phyloP scores from a whole-genome alignment of 1,140 invertebrate species.

The Cataglyphis hispanica region DNA sequence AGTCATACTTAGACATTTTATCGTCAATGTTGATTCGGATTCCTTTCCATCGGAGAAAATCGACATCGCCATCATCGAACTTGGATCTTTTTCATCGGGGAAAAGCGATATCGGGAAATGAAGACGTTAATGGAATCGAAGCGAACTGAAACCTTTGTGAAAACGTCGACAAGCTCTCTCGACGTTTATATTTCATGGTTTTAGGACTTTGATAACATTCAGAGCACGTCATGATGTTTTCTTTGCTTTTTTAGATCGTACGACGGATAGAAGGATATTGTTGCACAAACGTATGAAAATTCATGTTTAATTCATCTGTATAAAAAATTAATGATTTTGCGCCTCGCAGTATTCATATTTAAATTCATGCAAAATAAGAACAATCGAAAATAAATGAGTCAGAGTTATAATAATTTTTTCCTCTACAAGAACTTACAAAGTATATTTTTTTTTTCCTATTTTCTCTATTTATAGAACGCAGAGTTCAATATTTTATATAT shows the following conservation, averaged over 20 bases:
- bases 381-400: constrained; percentile 12
- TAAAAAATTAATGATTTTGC: not conserved
- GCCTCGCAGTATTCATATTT: not conserved
- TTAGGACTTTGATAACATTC: constrained; percentile 44
- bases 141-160: constrained; percentile 40
- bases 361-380: not conserved
- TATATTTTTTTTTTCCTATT: not conserved
- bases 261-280: constrained; percentile 1
- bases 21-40: not conserved
- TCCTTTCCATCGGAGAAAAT: constrained; percentile 12
- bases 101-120: constrained; percentile 43
- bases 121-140: constrained; percentile 54
- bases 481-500: not conserved
- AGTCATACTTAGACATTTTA: not conserved
- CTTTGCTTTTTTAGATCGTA: constrained; percentile 4
- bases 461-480: not conserved
- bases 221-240: not conserved
- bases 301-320: not conserved
- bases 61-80: constrained; percentile 15
- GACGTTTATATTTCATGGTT: constrained; percentile 43
- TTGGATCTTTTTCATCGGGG: constrained; percentile 41
- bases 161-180: constrained; percentile 18
- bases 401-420: not conserved
- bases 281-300: not conserved
- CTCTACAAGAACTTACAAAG: not conserved